Evolutionary conservation across 2,888 invertebrate genomes (phyloP).

Genomic region (Plagodis dolabraria): DNA sequence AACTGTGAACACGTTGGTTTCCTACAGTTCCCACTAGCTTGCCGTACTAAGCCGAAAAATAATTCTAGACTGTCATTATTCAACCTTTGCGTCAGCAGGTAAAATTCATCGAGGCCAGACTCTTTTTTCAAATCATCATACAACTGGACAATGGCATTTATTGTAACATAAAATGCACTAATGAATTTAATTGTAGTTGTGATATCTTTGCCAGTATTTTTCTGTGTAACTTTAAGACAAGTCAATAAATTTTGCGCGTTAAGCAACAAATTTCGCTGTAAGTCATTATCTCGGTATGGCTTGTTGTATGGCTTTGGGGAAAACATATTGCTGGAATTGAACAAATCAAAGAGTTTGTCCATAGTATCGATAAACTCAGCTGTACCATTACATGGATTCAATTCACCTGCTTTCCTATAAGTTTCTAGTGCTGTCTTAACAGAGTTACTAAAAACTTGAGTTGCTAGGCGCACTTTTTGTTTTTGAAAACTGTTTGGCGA

Average conservation of each 20-base stretch:
- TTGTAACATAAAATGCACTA: background rate
- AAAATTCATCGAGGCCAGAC: background rate
- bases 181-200: constrained; percentile 1
- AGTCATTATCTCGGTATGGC: background rate
- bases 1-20: constrained; percentile 2
- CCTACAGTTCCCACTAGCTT: constrained; percentile 1
- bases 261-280: background rate
- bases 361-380: constrained; percentile 2
- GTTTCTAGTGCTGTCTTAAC: background rate
- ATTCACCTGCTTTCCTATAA: background rate
- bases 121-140: constrained; percentile 3
- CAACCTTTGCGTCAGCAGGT: background rate
- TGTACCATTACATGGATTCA: background rate
- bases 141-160: constrained; percentile 1
- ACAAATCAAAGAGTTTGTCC: constrained; percentile 4
- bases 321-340: constrained; percentile 5
- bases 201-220: constrained; percentile 2
- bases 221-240: background rate
- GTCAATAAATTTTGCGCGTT: background rate
- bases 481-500: no score
- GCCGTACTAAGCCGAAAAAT: constrained; percentile 1
- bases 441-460: constrained; percentile 3
- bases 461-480: constrained; percentile 1
- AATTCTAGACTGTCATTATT: constrained; percentile 1
- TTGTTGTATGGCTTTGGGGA: constrained; percentile 2